Conservation (phyloP, 2,797 vertebrate species). For the Hemitrygon akajei region DNA sequence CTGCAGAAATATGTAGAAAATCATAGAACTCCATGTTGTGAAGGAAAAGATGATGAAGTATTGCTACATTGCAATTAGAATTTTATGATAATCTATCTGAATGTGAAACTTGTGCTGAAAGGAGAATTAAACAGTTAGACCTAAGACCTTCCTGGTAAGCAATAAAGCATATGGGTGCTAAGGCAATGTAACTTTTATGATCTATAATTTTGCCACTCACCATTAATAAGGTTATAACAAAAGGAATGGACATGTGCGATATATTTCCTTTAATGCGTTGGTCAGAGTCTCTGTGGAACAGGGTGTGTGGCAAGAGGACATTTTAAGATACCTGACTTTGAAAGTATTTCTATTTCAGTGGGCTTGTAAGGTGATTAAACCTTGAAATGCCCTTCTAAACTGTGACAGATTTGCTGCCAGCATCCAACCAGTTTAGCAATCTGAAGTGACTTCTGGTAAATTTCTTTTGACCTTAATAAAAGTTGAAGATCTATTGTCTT, state of each 20-base stretch:
- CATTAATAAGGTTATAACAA: not conserved
- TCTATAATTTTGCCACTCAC: not conserved
- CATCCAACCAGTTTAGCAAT: not conserved
- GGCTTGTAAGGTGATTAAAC: not conserved
- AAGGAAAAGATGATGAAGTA: too few species aligned
- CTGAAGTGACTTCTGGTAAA: not conserved
- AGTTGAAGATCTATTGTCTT: not conserved
- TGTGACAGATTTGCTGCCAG: not conserved
- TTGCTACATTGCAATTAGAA: too few species aligned
- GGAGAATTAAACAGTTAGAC: too few species aligned
- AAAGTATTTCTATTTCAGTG: not conserved
- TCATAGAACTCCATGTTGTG: too few species aligned
- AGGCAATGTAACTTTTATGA: not conserved
- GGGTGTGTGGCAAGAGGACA: not conserved
- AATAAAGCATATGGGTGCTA: too few species aligned
- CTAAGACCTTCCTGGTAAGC: too few species aligned
- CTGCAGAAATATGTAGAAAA: too few species aligned
- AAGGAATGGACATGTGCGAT: not conserved
- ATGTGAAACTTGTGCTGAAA: too few species aligned
- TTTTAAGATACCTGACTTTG: not conserved
- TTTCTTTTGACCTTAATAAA: not conserved
- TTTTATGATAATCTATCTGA: too few species aligned
- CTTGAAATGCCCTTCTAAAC: not conserved
- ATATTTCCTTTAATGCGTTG: not conserved
- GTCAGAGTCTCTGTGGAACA: not conserved